phyloP scores from a whole-genome alignment of 2,888 invertebrate species.

The Callimorpha dominula region DNA sequence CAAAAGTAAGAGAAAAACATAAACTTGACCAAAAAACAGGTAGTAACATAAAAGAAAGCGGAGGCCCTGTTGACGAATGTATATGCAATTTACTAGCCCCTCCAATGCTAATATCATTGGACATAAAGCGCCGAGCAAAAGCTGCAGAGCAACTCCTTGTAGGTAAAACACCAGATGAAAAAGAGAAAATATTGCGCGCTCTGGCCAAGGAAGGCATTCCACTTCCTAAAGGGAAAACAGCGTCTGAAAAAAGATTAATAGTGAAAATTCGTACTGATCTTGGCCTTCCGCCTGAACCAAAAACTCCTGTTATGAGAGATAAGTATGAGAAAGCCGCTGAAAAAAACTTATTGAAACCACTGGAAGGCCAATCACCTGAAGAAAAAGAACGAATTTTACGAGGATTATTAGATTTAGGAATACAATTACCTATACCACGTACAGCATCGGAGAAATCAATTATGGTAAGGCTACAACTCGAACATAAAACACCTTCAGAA shows the following conservation, averaged over 20 bases:
- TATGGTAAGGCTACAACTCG: slow-evolving; percentile 44
- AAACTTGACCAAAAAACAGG: slow-evolving; percentile 37
- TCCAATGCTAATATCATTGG: background rate
- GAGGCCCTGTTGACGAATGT: slow-evolving; percentile 11
- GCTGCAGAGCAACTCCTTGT: background rate
- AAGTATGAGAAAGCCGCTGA: slow-evolving; percentile 2
- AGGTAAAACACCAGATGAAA: slow-evolving; percentile 5
- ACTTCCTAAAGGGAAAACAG: slow-evolving; percentile 7
- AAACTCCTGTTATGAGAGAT: background rate
- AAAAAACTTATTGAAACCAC: background rate
- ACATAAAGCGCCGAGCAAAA: background rate
- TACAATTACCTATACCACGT: slow-evolving; percentile 44
- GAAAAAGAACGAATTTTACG: slow-evolving; percentile 49
- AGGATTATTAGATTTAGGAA: slow-evolving; percentile 29
- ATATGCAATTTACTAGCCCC: slow-evolving; percentile 5
- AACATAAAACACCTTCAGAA: slow-evolving; percentile 46
- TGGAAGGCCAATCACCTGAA: slow-evolving; percentile 29
- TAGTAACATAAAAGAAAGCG: slow-evolving; percentile 27
- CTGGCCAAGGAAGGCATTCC: slow-evolving; percentile 5
- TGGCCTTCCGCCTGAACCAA: slow-evolving; percentile 1
- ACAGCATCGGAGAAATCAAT: slow-evolving; percentile 48
- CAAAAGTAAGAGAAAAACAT: slow-evolving; percentile 25
- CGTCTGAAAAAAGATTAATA: background rate
- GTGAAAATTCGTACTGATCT: background rate
- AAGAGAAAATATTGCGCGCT: slow-evolving; percentile 8